Base-by-base conservation (phyloP, 2,888 invertebrate species). In the Chrysotoxum bicinctum region DNA sequence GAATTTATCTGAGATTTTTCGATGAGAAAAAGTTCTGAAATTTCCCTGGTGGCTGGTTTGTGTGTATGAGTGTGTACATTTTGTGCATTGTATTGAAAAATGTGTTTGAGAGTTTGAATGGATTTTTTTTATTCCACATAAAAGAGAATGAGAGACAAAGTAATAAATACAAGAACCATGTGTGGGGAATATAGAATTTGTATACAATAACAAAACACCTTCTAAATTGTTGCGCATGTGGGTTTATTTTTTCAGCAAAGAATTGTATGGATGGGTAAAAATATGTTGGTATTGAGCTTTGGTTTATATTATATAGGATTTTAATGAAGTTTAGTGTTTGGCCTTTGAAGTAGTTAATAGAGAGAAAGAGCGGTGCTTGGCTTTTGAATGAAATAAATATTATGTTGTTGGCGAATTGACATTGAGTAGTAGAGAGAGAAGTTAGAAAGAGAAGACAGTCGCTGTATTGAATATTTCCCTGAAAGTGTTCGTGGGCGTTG, bases 301-400 rank as follows among this genome's bases (percentile, higher is more conserved):
- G 2, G 0, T 21, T 56, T 19, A 12, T 56, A 35, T 56, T 5
- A 26, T 26, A 5, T 6, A 26, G 4, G 5, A 26, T 26, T 5
- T 26, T 26, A 6, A 5, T 26, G 3, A 26, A 54, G 56, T 35
- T 56, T n/a, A 10, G 19, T 30, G 16, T 43, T 43, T 66, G 50
- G 16, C 9, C 14, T 30, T 35, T 30, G 45, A n/a, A n/a, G n/a
- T n/a, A n/a, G n/a, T n/a, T n/a, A n/a, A 19, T 32, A 40, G 58
- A 52, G 50, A 26, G 76, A 69, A 54, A 56, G 54, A 40, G 40
- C 23, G 2, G 12, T 21, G 43, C 21, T 14, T 58, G 12, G 40
- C n/a, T 77, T 73, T 77, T 76, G 82, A 82, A 82, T 82, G 82
- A 82, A 82, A 72, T n/a, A 9, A n/a, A n/a, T n/a, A n/a, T n/a